Conservation (phyloP, 53 echinoderm and acorn worm species). For the Zoroaster sp. region DNA sequence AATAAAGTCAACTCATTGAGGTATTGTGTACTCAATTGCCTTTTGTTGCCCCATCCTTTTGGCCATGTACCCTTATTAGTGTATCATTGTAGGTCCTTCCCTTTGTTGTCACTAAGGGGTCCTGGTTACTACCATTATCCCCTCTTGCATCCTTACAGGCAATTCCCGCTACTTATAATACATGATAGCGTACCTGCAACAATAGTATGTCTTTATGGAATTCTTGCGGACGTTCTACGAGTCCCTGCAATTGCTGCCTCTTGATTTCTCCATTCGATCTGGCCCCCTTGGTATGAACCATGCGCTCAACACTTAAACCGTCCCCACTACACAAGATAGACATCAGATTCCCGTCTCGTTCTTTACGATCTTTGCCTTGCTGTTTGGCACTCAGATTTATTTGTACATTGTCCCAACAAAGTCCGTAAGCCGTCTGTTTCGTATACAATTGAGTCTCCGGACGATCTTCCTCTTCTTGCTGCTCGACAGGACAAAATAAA, state of each 20-base stretch:
- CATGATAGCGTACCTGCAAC: neutral
- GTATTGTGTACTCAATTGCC: too few species aligned
- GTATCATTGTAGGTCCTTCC: too few species aligned
- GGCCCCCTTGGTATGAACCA: neutral
- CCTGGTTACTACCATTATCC: too few species aligned
- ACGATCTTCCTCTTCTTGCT: neutral
- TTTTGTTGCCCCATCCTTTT: too few species aligned
- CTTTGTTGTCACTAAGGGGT: too few species aligned
- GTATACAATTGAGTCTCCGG: neutral
- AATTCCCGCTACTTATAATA: too few species aligned
- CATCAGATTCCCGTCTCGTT: neutral
- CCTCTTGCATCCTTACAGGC: too few species aligned
- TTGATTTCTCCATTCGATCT: neutral
- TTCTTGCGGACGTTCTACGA: neutral
- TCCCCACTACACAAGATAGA: neutral
- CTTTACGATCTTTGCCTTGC: neutral
- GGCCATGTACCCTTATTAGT: too few species aligned
- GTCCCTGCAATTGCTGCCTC: neutral
- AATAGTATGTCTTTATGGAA: neutral
- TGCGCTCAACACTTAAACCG: neutral
- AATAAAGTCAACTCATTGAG: neutral
- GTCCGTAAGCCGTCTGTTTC: neutral
- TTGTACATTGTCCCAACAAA: neutral
- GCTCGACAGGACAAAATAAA: neutral
- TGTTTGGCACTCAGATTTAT: neutral